A percentile compares a stretch with the other conserved stretches of the same genome.
Evolutionary conservation across 2,797 vertebrate genomes (phyloP).

Genomic region (Brachymystax lenok): DNA sequence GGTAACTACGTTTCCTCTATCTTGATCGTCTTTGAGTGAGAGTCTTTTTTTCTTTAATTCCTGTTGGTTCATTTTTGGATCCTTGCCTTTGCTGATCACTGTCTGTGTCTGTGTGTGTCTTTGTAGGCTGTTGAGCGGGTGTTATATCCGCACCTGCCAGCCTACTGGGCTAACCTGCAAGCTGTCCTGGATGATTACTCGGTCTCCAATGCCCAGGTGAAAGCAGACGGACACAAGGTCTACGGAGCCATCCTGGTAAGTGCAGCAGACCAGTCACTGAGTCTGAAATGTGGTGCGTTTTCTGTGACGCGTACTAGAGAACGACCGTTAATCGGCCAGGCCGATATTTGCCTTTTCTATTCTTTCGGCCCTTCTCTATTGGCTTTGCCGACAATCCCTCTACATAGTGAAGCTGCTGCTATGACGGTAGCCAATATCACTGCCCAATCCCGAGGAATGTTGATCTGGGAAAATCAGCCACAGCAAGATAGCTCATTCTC

Average conservation of each 20-base stretch:
- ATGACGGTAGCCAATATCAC: too few relatives aligned
- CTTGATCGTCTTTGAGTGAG: neutral
- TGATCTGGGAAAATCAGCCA: too few relatives aligned
- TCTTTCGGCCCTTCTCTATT: too few relatives aligned
- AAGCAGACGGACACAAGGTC: constrained; percentile 94
- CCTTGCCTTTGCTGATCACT: constrained; percentile 3
- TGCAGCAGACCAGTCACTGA: constrained; percentile 6
- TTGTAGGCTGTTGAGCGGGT: constrained; percentile 89
- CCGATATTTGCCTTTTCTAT: too few relatives aligned
- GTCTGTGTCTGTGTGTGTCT: neutral
- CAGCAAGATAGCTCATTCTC: too few relatives aligned
- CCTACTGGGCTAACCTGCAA: constrained; percentile 81
- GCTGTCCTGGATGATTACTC: constrained; percentile 92
- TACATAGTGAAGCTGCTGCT: too few relatives aligned
- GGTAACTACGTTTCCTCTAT: constrained; percentile 60
- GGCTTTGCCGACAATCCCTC: too few relatives aligned
- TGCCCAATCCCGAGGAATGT: too few relatives aligned
- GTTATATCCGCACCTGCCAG: constrained; percentile 89
- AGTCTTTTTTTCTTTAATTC: neutral
- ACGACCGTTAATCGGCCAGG: too few relatives aligned
- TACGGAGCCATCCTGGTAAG: constrained; percentile 93
- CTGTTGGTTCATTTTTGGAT: neutral
- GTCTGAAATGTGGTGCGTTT: neutral
- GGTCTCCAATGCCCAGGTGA: constrained; percentile 93
- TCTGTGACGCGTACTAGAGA: neutral